phyloP scores from a whole-genome alignment of 2,888 invertebrate genomes.

The Phengaris alcon region DNA sequence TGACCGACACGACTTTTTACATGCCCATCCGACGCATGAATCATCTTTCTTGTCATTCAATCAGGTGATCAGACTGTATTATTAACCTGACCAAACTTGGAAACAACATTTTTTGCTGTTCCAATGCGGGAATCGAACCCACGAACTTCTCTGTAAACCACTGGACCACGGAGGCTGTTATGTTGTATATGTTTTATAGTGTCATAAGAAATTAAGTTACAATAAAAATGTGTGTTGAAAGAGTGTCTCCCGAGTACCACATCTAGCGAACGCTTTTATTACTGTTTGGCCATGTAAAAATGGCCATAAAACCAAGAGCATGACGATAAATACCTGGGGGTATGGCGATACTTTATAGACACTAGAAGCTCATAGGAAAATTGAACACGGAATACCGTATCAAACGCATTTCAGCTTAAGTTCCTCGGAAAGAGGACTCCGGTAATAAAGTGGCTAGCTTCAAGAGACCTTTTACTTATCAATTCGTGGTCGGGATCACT shows the following conservation, averaged over 20 bases:
- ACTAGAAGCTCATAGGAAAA: slow-evolving; percentile 66
- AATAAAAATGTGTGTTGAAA: not conserved
- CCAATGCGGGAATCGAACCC: no score
- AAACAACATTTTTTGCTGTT: no score
- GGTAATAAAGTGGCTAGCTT: slow-evolving; percentile 36
- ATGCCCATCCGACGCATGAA: no score
- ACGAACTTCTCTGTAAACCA: no score
- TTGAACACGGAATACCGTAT: slow-evolving; percentile 73
- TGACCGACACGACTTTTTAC: no score
- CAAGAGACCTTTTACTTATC: slow-evolving; percentile 53
- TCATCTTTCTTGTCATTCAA: no score
- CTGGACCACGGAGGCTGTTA: no score
- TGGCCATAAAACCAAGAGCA: not conserved
- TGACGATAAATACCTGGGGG: slow-evolving; percentile 10
- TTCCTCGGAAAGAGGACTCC: slow-evolving; percentile 42
- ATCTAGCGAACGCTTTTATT: not conserved
- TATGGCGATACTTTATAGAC: slow-evolving; percentile 44
- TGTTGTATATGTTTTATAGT: no score
- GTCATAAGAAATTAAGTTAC: no score
- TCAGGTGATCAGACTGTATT: no score
- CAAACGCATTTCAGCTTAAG: slow-evolving; percentile 73
- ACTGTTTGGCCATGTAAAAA: slow-evolving; percentile 3
- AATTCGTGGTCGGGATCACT: slow-evolving; percentile 42
- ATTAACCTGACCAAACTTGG: no score
- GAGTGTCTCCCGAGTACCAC: not conserved